Evolutionary conservation across 2,888 invertebrate genomes (phyloP), one percentile per base, ranked within the genome.

Genomic region (Plebejus argus): DNA sequence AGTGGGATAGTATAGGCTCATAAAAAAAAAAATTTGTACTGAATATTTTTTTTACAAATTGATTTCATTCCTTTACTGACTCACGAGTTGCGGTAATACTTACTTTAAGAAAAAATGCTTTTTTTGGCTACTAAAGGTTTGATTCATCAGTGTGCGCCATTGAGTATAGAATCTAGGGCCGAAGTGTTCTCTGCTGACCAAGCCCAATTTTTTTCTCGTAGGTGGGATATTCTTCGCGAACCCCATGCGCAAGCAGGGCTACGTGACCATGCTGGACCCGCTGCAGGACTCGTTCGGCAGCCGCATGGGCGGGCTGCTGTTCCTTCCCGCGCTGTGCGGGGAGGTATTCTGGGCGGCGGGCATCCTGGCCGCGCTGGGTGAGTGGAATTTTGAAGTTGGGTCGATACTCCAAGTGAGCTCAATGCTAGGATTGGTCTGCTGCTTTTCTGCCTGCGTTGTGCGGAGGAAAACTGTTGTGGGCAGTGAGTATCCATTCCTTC

Each of bases 281-380:
- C 96, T 99, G 85, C 99, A 99, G 94, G 98, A 98, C 89, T 97
- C 97, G 78, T 99, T 99, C 90, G 99, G 99, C 33, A 98, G 98
- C 90, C 96, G 99, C 82, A 99, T 99, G 98, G 99, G 99, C 35
- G 99, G 99, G 1, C 94, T 99, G 81, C 95, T 99, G 82, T 99
- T 99, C 91, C 94, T 99, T 84, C 99, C 99, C 3, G 99, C 99
- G 0, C 96, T 99, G 2, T 98, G 99, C 85, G 99, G 99, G 8
- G 99, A 99, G 93, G 98, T 99, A 6, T 99, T 99, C 94, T 99
- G 99, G 99, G 99, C 99, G 0, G 99, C 99, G 0, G 99, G 99
- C 77, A 99, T 99, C 84, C 95, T 99, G 77, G 98, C 99, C 0
- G 99, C 99, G 7, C 94, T 99, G 70, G 99, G 97, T 97, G 84